Evolutionary conservation across 2,888 invertebrate species (phyloP).

Genomic region (Diaprepes abbreviatus): DNA sequence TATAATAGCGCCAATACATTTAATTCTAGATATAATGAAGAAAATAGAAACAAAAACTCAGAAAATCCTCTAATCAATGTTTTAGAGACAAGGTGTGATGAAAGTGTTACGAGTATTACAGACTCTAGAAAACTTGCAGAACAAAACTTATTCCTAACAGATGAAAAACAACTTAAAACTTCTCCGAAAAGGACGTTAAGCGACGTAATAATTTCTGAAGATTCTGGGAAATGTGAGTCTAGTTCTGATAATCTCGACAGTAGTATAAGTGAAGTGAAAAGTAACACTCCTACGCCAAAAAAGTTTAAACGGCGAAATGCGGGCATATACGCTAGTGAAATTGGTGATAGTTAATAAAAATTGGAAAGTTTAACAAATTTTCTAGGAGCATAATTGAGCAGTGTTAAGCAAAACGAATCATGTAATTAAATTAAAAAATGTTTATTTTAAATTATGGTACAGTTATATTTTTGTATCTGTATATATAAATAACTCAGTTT

Average conservation of each 20-base stretch:
- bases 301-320: constrained; percentile 68
- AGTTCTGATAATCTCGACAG: not conserved
- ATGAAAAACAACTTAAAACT: not conserved
- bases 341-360: constrained; percentile 27
- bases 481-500: no score
- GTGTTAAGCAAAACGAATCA: no score
- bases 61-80: no score
- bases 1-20: no score
- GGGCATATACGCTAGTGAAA: constrained; percentile 60
- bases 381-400: no score
- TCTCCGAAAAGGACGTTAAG: constrained; percentile 32
- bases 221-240: not conserved
- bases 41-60: no score
- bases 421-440: no score
- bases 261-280: constrained; percentile 9
- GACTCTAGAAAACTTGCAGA: not conserved
- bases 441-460: no score
- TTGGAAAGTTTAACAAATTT: no score
- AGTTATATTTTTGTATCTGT: no score
- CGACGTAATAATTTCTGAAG: not conserved
- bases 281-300: constrained; percentile 56
- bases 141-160: not conserved
- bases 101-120: not conserved
- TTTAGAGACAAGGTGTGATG: not conserved
- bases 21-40: no score